Percentiles rank a stretch among this genome's conserved stretches.
Evolutionary conservation across 2,888 invertebrate species (phyloP).

Genomic region (Physocephala rufipes): DNA sequence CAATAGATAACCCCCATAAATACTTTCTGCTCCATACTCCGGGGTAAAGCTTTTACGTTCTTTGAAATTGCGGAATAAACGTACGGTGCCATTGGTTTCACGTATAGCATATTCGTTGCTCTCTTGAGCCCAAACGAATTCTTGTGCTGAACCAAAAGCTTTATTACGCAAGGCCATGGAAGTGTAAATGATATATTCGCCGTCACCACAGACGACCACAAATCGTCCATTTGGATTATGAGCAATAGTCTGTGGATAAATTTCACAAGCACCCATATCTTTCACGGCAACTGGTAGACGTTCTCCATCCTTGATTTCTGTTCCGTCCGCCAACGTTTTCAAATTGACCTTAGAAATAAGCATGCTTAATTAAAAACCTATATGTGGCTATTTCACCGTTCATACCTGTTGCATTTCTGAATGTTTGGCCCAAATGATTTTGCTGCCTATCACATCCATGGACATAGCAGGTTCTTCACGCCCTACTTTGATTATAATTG

Average conservation of each 20-base stretch:
- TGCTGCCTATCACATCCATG: conserved; percentile 98
- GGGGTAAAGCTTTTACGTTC: conserved; percentile 95
- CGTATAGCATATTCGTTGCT: conserved; percentile 91
- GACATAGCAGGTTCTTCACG: conserved; percentile 99
- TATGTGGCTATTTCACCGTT: no score
- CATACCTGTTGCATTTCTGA: conserved; percentile 93
- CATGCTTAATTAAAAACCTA: background rate
- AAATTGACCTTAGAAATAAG: conserved; percentile 55
- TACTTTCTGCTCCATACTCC: conserved; percentile 96
- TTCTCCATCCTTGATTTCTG: conserved; percentile 89
- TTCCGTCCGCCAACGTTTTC: conserved; percentile 66
- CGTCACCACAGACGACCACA: conserved; percentile 96
- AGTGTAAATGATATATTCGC: conserved; percentile 99
- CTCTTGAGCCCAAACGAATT: conserved; percentile 99
- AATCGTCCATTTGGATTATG: conserved; percentile 98
- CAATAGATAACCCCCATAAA: conserved; percentile 89
- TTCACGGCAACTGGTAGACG: conserved; percentile 93
- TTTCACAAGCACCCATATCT: conserved; percentile 99
- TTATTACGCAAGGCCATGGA: conserved; percentile 99
- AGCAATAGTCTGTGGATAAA: conserved; percentile 97
- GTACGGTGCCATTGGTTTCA: conserved; percentile 89
- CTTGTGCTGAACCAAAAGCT: conserved; percentile 97
- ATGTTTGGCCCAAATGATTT: conserved; percentile 99
- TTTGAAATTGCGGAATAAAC: conserved; percentile 98
- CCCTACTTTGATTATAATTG: conserved; percentile 71